Conservation (phyloP, 2,888 invertebrate genomes). For the Parnassius mnemosyne region DNA sequence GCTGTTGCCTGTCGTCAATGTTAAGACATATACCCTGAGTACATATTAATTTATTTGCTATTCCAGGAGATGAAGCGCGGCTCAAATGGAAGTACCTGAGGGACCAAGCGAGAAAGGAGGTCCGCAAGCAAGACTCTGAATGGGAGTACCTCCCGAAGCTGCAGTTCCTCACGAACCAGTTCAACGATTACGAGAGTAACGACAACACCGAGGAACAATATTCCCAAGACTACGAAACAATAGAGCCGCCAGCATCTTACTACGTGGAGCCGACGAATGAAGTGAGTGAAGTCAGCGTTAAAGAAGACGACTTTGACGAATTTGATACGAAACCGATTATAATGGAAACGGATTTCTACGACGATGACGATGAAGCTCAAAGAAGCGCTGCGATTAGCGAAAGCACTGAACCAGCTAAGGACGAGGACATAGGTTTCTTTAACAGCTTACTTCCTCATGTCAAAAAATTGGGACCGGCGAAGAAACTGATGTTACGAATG, state of each 20-base stretch:
- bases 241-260: slow-evolving; percentile 55
- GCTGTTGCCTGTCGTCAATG: no score
- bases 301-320: slow-evolving; percentile 73
- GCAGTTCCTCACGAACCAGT: slow-evolving; percentile 68
- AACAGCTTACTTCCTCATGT: slow-evolving; percentile 72
- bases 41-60: background rate
- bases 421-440: slow-evolving; percentile 73
- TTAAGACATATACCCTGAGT: no score
- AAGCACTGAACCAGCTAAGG: slow-evolving; percentile 48
- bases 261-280: slow-evolving; percentile 47
- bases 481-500: slow-evolving; percentile 72
- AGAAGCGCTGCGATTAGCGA: slow-evolving; percentile 40
- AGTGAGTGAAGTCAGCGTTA: slow-evolving; percentile 43
- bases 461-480: slow-evolving; percentile 68
- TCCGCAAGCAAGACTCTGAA: slow-evolving; percentile 65
- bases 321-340: slow-evolving; percentile 73
- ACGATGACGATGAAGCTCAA: slow-evolving; percentile 66
- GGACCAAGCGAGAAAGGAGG: slow-evolving; percentile 72
- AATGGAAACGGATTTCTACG: slow-evolving; percentile 72
- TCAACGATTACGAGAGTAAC: slow-evolving; percentile 66
- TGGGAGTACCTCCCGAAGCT: slow-evolving; percentile 69
- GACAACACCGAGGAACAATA: slow-evolving; percentile 46
- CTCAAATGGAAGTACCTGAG: slow-evolving; percentile 74
- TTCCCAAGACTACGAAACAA: slow-evolving; percentile 44
- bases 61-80: slow-evolving; percentile 69